These are phyloP conservation scores for Micromesistius poutassou DNA, from an alignment of 2,797 vertebrate species.

Conservation along the genomic window DNA sequence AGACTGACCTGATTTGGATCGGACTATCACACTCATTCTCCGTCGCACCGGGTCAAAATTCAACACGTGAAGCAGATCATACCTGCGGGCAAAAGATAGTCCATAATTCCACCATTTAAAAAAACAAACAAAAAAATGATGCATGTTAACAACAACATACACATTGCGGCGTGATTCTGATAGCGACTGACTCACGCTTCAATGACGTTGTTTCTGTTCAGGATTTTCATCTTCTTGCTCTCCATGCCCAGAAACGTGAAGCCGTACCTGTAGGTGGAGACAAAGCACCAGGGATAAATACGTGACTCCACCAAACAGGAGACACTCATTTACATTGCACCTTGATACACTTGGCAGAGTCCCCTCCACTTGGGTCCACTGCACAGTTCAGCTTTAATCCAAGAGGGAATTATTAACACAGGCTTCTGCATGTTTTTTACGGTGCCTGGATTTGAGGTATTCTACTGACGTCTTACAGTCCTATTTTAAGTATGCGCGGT, in stretches of 20 bases:
- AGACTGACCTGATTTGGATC: conserved; percentile 76
- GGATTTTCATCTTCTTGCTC: conserved; percentile 85
- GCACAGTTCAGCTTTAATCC: neutral
- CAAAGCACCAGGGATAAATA: conserved; percentile 41
- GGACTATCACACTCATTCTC: conserved; percentile 95
- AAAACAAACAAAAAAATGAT: neutral
- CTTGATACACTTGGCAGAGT: neutral
- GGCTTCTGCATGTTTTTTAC: neutral
- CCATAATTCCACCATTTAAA: neutral
- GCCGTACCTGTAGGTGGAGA: conserved; percentile 81
- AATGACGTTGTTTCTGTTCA: conserved; percentile 83
- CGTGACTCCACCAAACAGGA: neutral
- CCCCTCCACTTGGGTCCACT: neutral
- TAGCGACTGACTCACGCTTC: conserved; percentile 82
- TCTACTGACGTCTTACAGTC: neutral
- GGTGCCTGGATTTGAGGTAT: neutral
- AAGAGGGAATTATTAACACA: neutral
- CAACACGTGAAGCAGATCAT: conserved; percentile 89
- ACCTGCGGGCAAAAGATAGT: conserved; percentile 66
- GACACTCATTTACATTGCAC: neutral
- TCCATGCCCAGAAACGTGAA: conserved; percentile 92
- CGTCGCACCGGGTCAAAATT: conserved; percentile 92
- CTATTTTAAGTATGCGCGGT: neutral
- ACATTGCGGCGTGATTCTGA: neutral
- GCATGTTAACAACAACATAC: neutral